Base-by-base conservation (phyloP, 2,113 vertebrate genomes). In the Acinonyx jubatus region DNA sequence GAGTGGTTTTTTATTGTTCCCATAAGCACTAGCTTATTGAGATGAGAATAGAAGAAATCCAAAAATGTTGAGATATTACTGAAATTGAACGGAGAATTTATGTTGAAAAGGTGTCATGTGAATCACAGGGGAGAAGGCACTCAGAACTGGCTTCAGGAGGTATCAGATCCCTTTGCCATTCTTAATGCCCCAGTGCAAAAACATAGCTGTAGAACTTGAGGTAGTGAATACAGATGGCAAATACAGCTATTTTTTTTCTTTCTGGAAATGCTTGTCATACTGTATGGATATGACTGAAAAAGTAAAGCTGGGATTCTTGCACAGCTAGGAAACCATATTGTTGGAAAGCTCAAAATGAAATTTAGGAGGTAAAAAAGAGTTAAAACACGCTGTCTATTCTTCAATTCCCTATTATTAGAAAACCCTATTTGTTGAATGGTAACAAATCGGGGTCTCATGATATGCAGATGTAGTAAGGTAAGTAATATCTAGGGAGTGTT, bases 331-430 rank as follows among this genome's bases (percentile, higher is more conserved):
- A 95, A 79, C 36, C 23, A 45, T 71, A 80, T 52, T 63, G 31
- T n/a, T 95, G 27, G 68, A 96, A 94, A 69, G 12, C 15, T 86
- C 76, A 93, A 91, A 91, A 92, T 82, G 48, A 97, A 91, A 97
- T 79, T 85, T 78, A 86, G 31, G 78, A 21, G 21, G 33, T 71
- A 71, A 38, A 65, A 91, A 91, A 82, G 21, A 52, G 0, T 79
- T 85, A 85, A 96, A 65, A 38, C 25, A 79, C 48, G 33, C 33
- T 68, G 21, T 41, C 33, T 91, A 93, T 92, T 78, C 55, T 74
- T 73, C 68, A 68, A 29, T 50, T 87, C 23, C 36, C 94, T 68
- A 45, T 81, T 48, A 84, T 68, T 90, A 94, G 71, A 96, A 96
- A 89, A 48, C 10, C 4, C 31, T 66, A 8, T 38, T 61, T 71